Evolutionary conservation across 2,888 invertebrate genomes (phyloP).

Genomic region (Drosophila crucigera): DNA sequence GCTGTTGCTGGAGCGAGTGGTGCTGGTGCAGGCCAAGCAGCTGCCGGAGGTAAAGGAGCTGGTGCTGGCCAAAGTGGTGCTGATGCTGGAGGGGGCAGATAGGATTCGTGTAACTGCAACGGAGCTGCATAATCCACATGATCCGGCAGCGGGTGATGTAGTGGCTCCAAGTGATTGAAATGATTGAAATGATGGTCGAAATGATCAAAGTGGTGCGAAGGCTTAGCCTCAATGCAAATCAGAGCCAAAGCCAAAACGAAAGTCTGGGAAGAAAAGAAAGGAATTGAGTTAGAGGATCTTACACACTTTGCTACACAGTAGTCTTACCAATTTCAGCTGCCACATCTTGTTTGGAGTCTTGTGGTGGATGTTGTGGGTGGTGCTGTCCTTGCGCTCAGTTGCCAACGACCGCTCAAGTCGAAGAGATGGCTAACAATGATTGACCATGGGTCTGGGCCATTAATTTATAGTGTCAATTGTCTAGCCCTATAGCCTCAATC

Average conservation of each 20-base stretch:
- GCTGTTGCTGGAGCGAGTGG: constrained; percentile 16
- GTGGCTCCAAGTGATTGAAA: constrained; percentile 46
- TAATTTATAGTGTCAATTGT: constrained; percentile 78
- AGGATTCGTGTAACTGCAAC: constrained; percentile 46
- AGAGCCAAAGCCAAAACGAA: constrained; percentile 55
- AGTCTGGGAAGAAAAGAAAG: constrained; percentile 27
- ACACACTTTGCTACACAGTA: neutral
- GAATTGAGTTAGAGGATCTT: neutral
- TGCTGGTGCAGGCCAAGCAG: constrained; percentile 37
- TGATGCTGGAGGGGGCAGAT: constrained; percentile 28
- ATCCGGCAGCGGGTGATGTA: constrained; percentile 61
- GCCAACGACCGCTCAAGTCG: constrained; percentile 36
- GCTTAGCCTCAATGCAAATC: constrained; percentile 58
- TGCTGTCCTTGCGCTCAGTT: constrained; percentile 42
- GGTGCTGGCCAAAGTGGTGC: constrained; percentile 40
- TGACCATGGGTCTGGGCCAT: constrained; percentile 56
- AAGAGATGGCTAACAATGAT: constrained; percentile 66
- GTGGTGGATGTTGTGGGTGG: constrained; percentile 21
- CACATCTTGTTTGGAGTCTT: constrained; percentile 64
- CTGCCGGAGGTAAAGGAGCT: constrained; percentile 19
- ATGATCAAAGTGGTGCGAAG: constrained; percentile 73
- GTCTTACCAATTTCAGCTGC: constrained; percentile 71
- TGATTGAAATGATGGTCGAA: constrained; percentile 57
- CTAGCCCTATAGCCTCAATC: constrained; percentile 7
- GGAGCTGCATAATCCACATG: constrained; percentile 66